A percentile compares a stretch with the other conserved stretches of the same genome.
phyloP scores from a whole-genome alignment of 2,113 vertebrate genomes.

The Myodes glareolus region DNA sequence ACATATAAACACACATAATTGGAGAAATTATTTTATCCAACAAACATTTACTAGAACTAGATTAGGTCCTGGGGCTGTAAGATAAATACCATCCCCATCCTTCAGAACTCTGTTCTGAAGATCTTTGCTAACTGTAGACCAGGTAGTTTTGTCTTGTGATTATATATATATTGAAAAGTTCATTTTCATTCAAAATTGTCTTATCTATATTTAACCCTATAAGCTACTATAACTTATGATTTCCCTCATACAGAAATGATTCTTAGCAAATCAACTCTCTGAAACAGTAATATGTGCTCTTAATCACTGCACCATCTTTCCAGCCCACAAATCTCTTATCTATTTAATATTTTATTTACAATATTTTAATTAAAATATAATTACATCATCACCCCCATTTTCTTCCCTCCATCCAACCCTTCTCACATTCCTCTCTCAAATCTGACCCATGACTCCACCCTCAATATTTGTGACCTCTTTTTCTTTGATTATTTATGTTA shows the following conservation, averaged over 20 bases:
- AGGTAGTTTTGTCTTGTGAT: background rate
- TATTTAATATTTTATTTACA: background rate
- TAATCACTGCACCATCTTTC: background rate
- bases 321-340: too few relatives aligned
- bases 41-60: background rate
- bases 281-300: background rate
- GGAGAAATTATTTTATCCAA: slow-evolving; percentile 49
- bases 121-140: background rate
- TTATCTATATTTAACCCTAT: too few relatives aligned
- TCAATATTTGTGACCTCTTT: background rate
- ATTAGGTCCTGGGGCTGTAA: background rate
- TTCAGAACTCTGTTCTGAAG: background rate
- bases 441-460: background rate
- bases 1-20: background rate
- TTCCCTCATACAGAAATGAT: background rate
- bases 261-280: background rate
- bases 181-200: background rate
- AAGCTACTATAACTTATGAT: background rate
- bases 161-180: slow-evolving; percentile 10
- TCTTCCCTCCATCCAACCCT: background rate
- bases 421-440: background rate
- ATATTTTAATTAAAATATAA: background rate
- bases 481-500: background rate
- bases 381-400: background rate
- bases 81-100: background rate